A percentile compares a stretch with the other conserved stretches of the same genome.
Evolutionary conservation across 1,140 invertebrate genomes (phyloP).

Genomic region (Drosophila truncata): DNA sequence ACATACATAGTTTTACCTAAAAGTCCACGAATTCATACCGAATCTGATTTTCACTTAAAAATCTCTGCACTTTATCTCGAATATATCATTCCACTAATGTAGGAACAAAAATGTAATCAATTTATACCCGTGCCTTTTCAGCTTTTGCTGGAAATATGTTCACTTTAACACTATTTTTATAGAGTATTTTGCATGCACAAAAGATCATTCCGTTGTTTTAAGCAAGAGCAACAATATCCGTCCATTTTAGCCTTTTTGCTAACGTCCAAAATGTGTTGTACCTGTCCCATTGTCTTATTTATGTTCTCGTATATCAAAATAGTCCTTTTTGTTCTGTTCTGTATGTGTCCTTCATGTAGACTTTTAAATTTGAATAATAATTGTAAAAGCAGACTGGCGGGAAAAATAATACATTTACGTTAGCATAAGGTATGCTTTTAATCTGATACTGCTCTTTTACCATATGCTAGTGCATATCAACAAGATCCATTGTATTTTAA

Average conservation of each 20-base stretch:
- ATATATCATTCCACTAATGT: conserved; percentile 7
- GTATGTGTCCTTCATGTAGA: not conserved
- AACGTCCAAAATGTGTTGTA: not conserved
- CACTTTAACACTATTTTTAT: not conserved
- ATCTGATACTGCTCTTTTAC: not conserved
- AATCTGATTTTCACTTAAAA: not conserved
- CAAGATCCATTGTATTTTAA: conserved; percentile 14
- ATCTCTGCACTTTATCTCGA: conserved; percentile 3
- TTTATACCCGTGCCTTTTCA: not conserved
- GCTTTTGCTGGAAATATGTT: not conserved
- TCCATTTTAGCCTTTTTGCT: not conserved
- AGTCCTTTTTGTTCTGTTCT: not conserved
- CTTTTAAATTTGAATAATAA: too few relatives aligned
- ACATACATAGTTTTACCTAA: not conserved
- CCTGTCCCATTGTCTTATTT: not conserved
- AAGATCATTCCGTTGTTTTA: conserved; percentile 1
- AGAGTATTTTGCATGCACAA: conserved; percentile 3
- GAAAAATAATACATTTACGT: conserved; percentile 1
- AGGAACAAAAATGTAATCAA: conserved; percentile 10
- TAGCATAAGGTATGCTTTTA: not conserved
- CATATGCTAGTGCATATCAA: not conserved
- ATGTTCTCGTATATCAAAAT: not conserved
- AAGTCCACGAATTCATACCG: not conserved
- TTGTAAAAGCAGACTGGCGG: too few relatives aligned
- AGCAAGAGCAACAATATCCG: not conserved